phyloP scores from a whole-genome alignment of 2,888 invertebrate species.

The Furcula furcula region DNA sequence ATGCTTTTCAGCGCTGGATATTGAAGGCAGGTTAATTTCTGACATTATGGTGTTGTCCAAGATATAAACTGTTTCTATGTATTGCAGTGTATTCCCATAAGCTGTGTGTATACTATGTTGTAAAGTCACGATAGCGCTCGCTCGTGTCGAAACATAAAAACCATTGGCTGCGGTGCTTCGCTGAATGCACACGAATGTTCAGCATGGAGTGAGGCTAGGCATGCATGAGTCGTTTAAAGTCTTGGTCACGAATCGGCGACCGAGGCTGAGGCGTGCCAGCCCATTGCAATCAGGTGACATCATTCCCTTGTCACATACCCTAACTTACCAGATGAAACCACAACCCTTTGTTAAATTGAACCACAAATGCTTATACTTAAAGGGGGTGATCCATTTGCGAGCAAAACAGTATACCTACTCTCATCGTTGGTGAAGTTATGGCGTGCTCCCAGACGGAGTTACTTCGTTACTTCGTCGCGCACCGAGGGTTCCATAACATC shows the following conservation, averaged over 20 bases:
- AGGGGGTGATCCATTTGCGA: too few relatives aligned
- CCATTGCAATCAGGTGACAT: slow-evolving; percentile 70
- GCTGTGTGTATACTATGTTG: neutral
- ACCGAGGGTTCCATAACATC: too few relatives aligned
- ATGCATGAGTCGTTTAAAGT: slow-evolving; percentile 54
- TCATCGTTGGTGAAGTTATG: too few relatives aligned
- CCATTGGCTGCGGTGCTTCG: slow-evolving; percentile 27
- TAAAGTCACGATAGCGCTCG: slow-evolving; percentile 12
- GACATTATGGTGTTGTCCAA: slow-evolving; percentile 25
- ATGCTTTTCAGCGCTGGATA: slow-evolving; percentile 45
- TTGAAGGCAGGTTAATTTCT: slow-evolving; percentile 40
- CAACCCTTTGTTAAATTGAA: slow-evolving; percentile 27
- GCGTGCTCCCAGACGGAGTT: too few relatives aligned
- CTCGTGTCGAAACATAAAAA: slow-evolving; percentile 31
- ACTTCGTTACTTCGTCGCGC: too few relatives aligned
- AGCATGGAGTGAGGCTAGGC: slow-evolving; percentile 46
- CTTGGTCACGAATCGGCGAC: slow-evolving; percentile 54
- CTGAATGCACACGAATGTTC: slow-evolving; percentile 43
- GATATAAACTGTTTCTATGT: slow-evolving; percentile 1
- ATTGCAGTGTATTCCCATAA: neutral
- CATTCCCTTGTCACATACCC: slow-evolving; percentile 42
- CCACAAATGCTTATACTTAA: too few relatives aligned
- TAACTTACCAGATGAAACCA: slow-evolving; percentile 34
- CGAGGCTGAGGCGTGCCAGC: slow-evolving; percentile 55
- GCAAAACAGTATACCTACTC: too few relatives aligned